Base-by-base conservation (phyloP, 2,113 vertebrate species). In the Amblyornis subalaris region DNA sequence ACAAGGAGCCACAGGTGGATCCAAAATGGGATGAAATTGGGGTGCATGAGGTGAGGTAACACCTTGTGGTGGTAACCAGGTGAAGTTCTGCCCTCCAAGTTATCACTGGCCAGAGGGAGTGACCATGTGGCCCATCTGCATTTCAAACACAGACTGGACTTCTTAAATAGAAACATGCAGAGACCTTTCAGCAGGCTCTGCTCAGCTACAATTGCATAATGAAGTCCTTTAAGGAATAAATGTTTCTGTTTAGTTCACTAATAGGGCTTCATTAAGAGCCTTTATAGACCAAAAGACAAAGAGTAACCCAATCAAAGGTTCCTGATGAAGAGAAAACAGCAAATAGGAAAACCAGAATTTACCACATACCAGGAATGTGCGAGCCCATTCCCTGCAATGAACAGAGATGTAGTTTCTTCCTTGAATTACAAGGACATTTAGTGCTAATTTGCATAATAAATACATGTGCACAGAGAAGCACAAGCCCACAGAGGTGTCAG, bases 241-340 rank as follows among this genome's bases (percentile, higher is more conserved):
- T 95, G 88, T 81, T 97, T 95, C 72, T 93, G 53, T 64, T 94
- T 95, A 91, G 67, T 65, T 94, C 90, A 86, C 42, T 93, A 96
- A 94, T 8, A 65, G 24, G 50, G 9, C 40, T 84, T 95, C 64
- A 69, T 95, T 94, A 95, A 77, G 48, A 84, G 55, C 31, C 48
- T 93, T 93, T 88, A 93, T 71, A 93, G 82, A 88, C 75, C 31
- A 67, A 88, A 88, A 77, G 61, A 48, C 44, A 87, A 93, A 82
- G 74, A 75, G 33, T 70, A 94, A 95, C 60, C 25, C n/a, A 81
- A 80, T 67, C 71, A 89, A 88, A 71, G 28, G n/a, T 51, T 55
- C n/a, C 75, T 53, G 36, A 82, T 58, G 64, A 85, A 77, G 38
- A 66, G 10, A 81, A 93, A 91, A 71, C 24, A 83, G 55, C 36